phyloP scores from a whole-genome alignment of 2,888 invertebrate species.

The Spisula solida region DNA sequence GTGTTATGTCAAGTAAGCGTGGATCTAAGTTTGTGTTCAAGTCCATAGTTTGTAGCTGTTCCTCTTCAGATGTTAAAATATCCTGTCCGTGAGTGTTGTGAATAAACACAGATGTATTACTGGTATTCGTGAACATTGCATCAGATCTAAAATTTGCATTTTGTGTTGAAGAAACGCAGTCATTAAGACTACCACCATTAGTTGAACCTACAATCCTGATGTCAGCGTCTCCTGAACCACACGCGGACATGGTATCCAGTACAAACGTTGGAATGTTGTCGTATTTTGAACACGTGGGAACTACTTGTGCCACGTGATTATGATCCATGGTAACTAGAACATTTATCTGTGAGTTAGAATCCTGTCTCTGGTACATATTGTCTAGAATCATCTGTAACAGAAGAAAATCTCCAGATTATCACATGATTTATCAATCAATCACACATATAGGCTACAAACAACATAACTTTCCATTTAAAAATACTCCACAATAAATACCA shows the following conservation, averaged over 20 bases:
- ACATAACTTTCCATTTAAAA: too few species aligned
- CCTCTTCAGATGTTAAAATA: neutral
- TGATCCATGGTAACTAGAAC: slow-evolving; percentile 41
- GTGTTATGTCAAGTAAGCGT: slow-evolving; percentile 40
- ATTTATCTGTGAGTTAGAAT: slow-evolving; percentile 31
- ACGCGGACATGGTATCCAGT: neutral
- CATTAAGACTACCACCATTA: neutral
- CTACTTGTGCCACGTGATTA: slow-evolving; percentile 53
- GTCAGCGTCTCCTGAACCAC: neutral
- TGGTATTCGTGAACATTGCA: slow-evolving; percentile 1
- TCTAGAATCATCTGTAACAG: neutral
- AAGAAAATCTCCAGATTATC: neutral
- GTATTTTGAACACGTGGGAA: slow-evolving; percentile 31
- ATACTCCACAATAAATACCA: too few species aligned
- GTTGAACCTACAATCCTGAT: neutral
- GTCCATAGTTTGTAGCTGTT: neutral
- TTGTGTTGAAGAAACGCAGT: neutral
- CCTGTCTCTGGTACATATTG: slow-evolving; percentile 36
- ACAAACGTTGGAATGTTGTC: slow-evolving; percentile 25
- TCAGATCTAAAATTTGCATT: neutral
- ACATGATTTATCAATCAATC: neutral
- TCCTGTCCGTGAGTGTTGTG: neutral
- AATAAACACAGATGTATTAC: neutral
- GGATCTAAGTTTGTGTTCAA: neutral
- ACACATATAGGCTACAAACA: neutral